Evolutionary conservation across 1,140 invertebrate species (phyloP), one percentile per base, ranked within the genome.

Genomic region (Drosophila pallidifrons): DNA sequence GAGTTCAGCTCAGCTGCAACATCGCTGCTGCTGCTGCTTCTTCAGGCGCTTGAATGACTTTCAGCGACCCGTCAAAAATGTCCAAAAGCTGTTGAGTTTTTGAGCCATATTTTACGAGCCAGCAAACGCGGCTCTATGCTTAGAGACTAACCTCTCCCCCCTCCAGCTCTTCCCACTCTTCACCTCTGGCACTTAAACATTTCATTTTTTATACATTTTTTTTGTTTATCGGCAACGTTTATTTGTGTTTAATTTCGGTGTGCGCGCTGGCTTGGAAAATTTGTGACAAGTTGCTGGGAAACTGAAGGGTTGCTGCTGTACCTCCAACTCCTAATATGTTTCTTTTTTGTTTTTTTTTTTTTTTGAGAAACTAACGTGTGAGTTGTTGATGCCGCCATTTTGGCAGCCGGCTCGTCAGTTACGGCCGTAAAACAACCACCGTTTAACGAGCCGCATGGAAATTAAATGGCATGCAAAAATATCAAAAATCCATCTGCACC

Each of bases 391-490:
- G 47, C 51, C 85, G 85, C 85, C 85, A 89, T 89, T 89, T 89
- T 89, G 77, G 64, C 46, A 35, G 5, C 58, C n/a, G 11, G 20
- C 10, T 13, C 49, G 30, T 20, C 47, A 11, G 15, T 25, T 38
- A 41, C 32, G 54, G 16, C 35, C 47, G 45, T 25, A 25, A 25
- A 75, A 58, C 52, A 70, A 63, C 67, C 57, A 73, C 70, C 63
- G 52, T 45, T 13, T 66, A 75, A 49, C 78, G 76, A 71, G 75
- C 72, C 81, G 68, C 59, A 81, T 60, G 78, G 52, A 67, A 81
- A 89, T 71, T 61, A 77, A 81, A 60, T 71, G 78, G 67, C 78
- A 88, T 85, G 86, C 85, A 89, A 85, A 89, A 87, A 41, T 35
- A 43, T 20, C 46, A 41, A 25, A 41, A 57, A 47, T 57, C 47